These are phyloP conservation scores for Takifugu bimaculatus DNA, from an alignment of 2,113 vertebrate species.

Conservation along the genomic window DNA sequence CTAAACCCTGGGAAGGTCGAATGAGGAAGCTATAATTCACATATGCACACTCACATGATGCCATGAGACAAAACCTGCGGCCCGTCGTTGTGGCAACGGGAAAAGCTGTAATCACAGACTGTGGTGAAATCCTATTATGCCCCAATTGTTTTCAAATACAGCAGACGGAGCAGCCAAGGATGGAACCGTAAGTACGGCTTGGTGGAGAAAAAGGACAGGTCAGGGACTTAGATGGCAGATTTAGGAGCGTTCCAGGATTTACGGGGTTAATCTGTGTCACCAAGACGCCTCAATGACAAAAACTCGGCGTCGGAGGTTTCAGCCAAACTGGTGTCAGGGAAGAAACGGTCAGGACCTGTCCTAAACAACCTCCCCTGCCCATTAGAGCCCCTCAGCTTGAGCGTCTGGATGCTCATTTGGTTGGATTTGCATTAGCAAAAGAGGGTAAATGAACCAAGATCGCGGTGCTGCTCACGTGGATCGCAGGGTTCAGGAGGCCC, in stretches of 20 bases:
- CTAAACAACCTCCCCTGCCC: too few relatives aligned
- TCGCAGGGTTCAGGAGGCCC: too few relatives aligned
- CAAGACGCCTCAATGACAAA: too few relatives aligned
- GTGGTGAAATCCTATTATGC: constrained; percentile 5
- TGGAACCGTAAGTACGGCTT: not conserved
- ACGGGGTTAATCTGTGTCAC: constrained; percentile 25
- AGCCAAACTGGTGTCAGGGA: too few relatives aligned
- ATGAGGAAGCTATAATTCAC: constrained; percentile 22
- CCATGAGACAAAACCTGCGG: constrained; percentile 16
- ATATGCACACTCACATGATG: constrained; percentile 1
- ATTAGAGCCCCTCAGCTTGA: too few relatives aligned
- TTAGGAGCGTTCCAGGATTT: not conserved
- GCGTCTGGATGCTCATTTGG: too few relatives aligned
- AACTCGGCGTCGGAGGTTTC: too few relatives aligned
- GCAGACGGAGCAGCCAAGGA: not conserved
- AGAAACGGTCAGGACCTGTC: too few relatives aligned
- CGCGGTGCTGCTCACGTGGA: too few relatives aligned
- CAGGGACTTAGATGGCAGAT: not conserved
- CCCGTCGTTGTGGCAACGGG: constrained; percentile 1
- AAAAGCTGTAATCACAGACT: constrained; percentile 18
- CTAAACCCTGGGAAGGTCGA: constrained; percentile 31
- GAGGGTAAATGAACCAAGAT: too few relatives aligned
- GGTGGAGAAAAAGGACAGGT: not conserved
- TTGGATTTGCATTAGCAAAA: too few relatives aligned
- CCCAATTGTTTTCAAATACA: not conserved